A percentile compares a stretch with the other conserved stretches of the same genome.
These are phyloP conservation scores for Caenorhabditis becei DNA, from an alignment of 2,888 invertebrate genomes.

Conservation along the genomic window DNA sequence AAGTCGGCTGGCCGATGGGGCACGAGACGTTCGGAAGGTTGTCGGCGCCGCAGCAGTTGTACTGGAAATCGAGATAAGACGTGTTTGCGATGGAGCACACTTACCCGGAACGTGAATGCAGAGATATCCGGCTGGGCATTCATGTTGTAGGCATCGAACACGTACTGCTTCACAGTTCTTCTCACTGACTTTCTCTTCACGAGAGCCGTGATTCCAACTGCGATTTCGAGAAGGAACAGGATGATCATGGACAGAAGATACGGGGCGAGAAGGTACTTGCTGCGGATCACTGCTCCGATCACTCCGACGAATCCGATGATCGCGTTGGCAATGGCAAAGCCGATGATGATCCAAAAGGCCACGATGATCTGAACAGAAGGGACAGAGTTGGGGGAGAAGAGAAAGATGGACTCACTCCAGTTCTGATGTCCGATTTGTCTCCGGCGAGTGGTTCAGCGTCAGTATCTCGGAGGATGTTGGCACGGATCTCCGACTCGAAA, in stretches of 20 bases:
- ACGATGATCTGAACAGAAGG: slow-evolving; percentile 76
- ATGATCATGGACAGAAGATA: slow-evolving; percentile 67
- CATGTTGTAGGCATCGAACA: slow-evolving; percentile 64
- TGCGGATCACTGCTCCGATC: slow-evolving; percentile 48
- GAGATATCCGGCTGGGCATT: slow-evolving; percentile 63
- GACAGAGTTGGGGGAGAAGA: too few relatives aligned
- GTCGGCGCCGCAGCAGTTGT: slow-evolving; percentile 74
- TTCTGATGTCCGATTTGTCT: slow-evolving; percentile 70
- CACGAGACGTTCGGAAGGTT: slow-evolving; percentile 58
- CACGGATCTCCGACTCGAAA: slow-evolving; percentile 74
- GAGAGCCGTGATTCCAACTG: slow-evolving; percentile 73
- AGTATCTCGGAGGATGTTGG: slow-evolving; percentile 57
- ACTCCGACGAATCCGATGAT: slow-evolving; percentile 74
- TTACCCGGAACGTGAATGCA: slow-evolving; percentile 64
- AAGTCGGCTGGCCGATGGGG: slow-evolving; percentile 68
- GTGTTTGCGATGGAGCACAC: slow-evolving; percentile 17
- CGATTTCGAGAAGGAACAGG: slow-evolving; percentile 75
- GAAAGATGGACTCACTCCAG: slow-evolving; percentile 60
- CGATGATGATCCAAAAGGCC: slow-evolving; percentile 77
- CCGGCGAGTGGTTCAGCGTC: slow-evolving; percentile 65
- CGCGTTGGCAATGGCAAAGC: slow-evolving; percentile 72
- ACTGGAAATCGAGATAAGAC: slow-evolving; percentile 64
- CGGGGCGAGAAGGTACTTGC: slow-evolving; percentile 36
- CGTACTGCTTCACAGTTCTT: slow-evolving; percentile 68
- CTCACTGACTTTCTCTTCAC: slow-evolving; percentile 59